Conservation (phyloP, 53 echinoderm and acorn worm species). For the Zoroaster sp. region DNA sequence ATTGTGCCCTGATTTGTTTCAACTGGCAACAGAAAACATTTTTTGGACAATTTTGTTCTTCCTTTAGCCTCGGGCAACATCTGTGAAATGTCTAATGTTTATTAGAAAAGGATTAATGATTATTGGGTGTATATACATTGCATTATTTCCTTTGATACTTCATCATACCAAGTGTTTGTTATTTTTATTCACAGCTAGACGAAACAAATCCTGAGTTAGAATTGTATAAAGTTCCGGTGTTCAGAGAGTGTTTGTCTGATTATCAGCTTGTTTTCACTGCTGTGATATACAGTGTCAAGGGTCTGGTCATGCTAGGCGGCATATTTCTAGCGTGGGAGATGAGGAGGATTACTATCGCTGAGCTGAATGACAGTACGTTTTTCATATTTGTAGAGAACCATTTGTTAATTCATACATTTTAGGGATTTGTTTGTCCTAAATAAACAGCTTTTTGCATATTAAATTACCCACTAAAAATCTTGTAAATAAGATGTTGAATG, state of each 20-base stretch:
- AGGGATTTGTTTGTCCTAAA: background rate
- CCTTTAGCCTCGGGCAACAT: too few relatives aligned
- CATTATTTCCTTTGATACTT: too few relatives aligned
- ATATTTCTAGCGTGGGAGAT: conserved; percentile 75
- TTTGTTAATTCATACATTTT: too few relatives aligned
- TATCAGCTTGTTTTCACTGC: conserved; percentile 47
- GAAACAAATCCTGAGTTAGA: conserved; percentile 40
- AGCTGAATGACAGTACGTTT: conserved; percentile 72
- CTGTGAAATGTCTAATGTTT: too few relatives aligned
- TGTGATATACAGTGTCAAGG: conserved; percentile 50
- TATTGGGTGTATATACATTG: too few relatives aligned
- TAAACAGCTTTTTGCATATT: background rate
- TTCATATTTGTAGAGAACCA: background rate
- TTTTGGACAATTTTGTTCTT: too few relatives aligned
- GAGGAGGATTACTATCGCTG: conserved; percentile 55
- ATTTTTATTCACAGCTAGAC: conserved; percentile 35
- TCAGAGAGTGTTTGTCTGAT: conserved; percentile 43
- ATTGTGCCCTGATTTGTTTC: too few relatives aligned
- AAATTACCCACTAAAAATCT: background rate
- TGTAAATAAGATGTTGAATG: background rate
- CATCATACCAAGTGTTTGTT: too few relatives aligned
- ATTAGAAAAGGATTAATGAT: background rate
- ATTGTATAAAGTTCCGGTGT: conserved; percentile 43
- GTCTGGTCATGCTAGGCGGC: conserved; percentile 52
- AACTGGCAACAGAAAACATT: too few relatives aligned